A percentile compares a stretch with the other conserved stretches of the same genome.
Conservation (phyloP, 2,113 vertebrate genomes). For the Lamprotornis superbus region DNA sequence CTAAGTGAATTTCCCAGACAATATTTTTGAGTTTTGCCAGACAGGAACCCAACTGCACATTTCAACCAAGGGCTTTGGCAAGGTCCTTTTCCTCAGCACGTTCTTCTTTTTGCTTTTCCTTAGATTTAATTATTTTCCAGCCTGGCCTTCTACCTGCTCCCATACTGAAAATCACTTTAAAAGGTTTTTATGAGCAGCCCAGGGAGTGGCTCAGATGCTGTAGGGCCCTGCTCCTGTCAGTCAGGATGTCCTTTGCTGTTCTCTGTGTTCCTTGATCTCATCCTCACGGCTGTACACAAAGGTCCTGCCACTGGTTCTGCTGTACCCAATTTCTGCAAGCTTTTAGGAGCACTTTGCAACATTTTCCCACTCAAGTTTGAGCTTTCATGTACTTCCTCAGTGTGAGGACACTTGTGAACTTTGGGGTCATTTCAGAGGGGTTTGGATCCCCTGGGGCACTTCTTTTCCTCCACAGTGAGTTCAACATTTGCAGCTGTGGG, state of each 20-base stretch:
- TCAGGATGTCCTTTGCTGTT: not conserved
- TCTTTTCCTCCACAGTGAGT: not conserved
- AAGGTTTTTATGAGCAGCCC: not conserved
- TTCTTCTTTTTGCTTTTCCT: not conserved
- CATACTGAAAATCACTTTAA: not conserved
- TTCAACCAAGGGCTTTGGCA: not conserved
- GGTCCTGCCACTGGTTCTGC: not conserved
- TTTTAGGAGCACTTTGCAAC: not conserved
- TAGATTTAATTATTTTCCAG: slow-evolving; percentile 5
- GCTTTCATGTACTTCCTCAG: not conserved
- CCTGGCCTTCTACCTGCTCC: not conserved
- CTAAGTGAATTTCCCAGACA: slow-evolving; percentile 16
- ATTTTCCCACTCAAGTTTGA: not conserved
- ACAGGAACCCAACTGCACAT: not conserved
- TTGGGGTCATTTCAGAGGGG: fast-evolving
- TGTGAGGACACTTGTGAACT: not conserved
- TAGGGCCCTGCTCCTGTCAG: not conserved
- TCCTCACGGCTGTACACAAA: not conserved
- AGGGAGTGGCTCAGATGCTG: not conserved
- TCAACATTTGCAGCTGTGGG: not conserved
- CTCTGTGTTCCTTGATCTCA: not conserved
- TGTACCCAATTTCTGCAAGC: not conserved
- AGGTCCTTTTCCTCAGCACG: not conserved
- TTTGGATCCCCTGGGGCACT: not conserved
- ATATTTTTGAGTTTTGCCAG: slow-evolving; percentile 18